Base-by-base conservation (phyloP, 2,888 invertebrate species). In the Lasioglossum pauxillum region DNA sequence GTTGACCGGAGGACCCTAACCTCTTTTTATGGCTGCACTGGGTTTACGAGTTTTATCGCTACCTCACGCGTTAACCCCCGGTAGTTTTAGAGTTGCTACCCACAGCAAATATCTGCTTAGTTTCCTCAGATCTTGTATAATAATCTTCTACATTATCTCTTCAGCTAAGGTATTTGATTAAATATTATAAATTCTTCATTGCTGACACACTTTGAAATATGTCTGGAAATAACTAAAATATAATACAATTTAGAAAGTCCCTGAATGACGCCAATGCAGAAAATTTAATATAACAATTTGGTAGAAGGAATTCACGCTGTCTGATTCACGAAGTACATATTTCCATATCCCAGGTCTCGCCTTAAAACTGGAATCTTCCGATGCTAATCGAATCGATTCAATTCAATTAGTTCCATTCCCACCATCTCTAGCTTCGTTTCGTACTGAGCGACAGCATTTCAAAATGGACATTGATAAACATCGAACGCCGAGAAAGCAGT, bases 11-110 rank as follows among this genome's bases (percentile, higher is more conserved):
- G 67, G 46, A 76, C 67, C 67, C 67, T 35, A 69, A 38, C 67
- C 67, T 69, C 67, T 69, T 69, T 69, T 69, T 69, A 69, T 69
- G 67, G 67, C 38, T 69, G 67, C 67, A 10, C 67, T 10, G 67
- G 38, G 67, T 69, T 69, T 38, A 69, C 38, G 67, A 69, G 67
- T 38, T 38, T 19, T 23, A 38, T 69, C 67, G 23, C 67, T 69
- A 35, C 19, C 10, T 35, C 67, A 23, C 19, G 67, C 35, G 67
- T 69, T 38, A 69, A 69, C 35, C 38, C 8, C 38, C 38, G 67
- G 35, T 38, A 38, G 67, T 67, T 67, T 35, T 5, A 35, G 35
- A 31, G 67, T 35, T 67, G 23, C 8, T 67, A 8, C 67, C 8
- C 67, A 23, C 16, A 35, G 35, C 67, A 35, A 67, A 67, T 67